Evolutionary conservation across 2,113 vertebrate species (phyloP).

Genomic region (Trematocara unimaculatum): DNA sequence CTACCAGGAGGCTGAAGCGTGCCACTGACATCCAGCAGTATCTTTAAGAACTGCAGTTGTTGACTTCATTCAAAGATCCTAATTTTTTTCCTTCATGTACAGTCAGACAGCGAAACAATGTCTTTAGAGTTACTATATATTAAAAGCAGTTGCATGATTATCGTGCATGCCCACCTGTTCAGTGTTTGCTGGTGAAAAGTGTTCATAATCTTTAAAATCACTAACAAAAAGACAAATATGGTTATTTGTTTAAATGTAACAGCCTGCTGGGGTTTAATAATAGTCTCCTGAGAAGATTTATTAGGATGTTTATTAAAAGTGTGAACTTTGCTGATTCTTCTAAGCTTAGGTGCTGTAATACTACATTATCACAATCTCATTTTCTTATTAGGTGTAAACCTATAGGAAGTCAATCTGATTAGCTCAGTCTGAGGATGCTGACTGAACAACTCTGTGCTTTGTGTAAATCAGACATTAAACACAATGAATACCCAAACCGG

Average conservation of each 20-base stretch:
- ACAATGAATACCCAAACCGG: background rate
- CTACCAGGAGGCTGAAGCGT: background rate
- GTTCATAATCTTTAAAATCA: background rate
- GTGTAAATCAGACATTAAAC: background rate
- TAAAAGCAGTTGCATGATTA: background rate
- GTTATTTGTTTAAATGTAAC: background rate
- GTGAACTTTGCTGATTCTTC: background rate
- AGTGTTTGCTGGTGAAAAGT: background rate
- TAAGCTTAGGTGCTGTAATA: background rate
- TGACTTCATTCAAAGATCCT: background rate
- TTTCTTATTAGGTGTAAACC: background rate
- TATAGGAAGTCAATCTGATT: background rate
- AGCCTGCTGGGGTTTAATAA: background rate
- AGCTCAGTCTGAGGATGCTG: background rate
- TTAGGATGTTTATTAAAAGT: background rate
- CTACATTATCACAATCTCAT: background rate
- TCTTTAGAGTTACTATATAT: background rate
- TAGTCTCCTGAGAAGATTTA: background rate
- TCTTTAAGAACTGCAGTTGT: background rate
- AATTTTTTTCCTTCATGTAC: accelerated
- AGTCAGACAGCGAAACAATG: background rate
- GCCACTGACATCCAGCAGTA: background rate
- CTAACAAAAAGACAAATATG: background rate
- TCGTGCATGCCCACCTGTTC: background rate
- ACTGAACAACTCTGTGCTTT: background rate